phyloP scores from a whole-genome alignment of 2,797 vertebrate species.

The Sebastes matsubarae region DNA sequence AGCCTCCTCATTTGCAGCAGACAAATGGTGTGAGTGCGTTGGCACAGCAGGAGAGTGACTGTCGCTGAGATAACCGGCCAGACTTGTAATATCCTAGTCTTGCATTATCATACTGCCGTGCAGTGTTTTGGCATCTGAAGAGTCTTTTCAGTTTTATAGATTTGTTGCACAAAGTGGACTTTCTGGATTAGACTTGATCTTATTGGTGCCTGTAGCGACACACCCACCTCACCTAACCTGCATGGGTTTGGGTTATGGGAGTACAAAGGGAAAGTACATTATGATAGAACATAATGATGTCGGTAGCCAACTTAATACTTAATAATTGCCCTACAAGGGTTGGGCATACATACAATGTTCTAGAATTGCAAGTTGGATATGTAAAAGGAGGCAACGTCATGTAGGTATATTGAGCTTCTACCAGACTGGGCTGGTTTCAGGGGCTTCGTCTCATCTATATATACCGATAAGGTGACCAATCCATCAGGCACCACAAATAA shows the following conservation, averaged over 20 bases:
- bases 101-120: not conserved
- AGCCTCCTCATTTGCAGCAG: not conserved
- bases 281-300: not conserved
- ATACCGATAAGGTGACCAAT: not conserved
- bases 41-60: slow-evolving; percentile 6
- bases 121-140: not conserved
- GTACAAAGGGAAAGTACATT: not conserved
- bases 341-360: not conserved
- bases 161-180: not conserved
- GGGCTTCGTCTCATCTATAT: not conserved
- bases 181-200: slow-evolving; percentile 5
- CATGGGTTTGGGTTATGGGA: not conserved
- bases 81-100: slow-evolving; percentile 17
- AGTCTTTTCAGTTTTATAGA: not conserved
- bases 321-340: not conserved
- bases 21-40: not conserved
- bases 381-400: not conserved
- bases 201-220: not conserved
- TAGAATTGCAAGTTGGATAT: not conserved
- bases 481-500: not conserved
- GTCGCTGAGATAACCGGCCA: not conserved
- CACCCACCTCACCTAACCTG: not conserved
- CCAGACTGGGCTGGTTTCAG: not conserved
- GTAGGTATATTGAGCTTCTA: not conserved
- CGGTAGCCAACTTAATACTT: not conserved